Base-by-base conservation (phyloP, 2,888 invertebrate genomes). In the Sycophila texana region DNA sequence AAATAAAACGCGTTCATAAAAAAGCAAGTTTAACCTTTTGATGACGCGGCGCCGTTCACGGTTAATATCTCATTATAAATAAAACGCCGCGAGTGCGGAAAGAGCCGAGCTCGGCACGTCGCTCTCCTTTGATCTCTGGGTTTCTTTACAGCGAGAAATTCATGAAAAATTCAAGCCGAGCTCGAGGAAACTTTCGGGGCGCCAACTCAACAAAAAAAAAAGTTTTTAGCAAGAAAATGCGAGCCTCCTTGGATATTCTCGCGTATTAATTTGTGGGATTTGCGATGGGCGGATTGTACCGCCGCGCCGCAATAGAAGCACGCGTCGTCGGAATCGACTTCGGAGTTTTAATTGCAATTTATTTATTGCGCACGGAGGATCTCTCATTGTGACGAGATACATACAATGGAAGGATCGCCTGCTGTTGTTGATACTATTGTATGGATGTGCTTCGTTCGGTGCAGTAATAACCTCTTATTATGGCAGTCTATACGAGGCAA, bases 261-360 rank as follows among this genome's bases (percentile, higher is more conserved):
- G 51, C 14, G n/a, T 51, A 2, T 51, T 14, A 14, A 14, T 51
- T 14, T 4, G 13, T 10, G 51, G 51, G 51, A n/a, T n/a, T n/a
- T 14, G 14, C 14, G 13, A 51, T 51, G 51, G 13, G 5, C 51
- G 51, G 10, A n/a, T 53, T 53, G 4, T 4, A 7, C 4, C 4
- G 1, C 2, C 53, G 53, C 16, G 53, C 14, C 53, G 39, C 39
- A 39, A 39, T 39, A 3, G 53, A 53, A 0, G 53, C 53, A 53
- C 53, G 53, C 22, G 14, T 13, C 4, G 58, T 20, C 14, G 53
- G 53, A 0, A 4, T 58, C 0, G 4, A 58, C 20, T 26, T 26
- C 26, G 58, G 2, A 13, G 1, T 60, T 60, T 60, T 60, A 26
- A 60, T 60, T 60, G 60, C 26, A 60, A 60, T 60, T 60, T 60